These are phyloP conservation scores for Tauraco hartlaubi DNA, from an alignment of 2,797 vertebrate species.

Conservation along the genomic window DNA sequence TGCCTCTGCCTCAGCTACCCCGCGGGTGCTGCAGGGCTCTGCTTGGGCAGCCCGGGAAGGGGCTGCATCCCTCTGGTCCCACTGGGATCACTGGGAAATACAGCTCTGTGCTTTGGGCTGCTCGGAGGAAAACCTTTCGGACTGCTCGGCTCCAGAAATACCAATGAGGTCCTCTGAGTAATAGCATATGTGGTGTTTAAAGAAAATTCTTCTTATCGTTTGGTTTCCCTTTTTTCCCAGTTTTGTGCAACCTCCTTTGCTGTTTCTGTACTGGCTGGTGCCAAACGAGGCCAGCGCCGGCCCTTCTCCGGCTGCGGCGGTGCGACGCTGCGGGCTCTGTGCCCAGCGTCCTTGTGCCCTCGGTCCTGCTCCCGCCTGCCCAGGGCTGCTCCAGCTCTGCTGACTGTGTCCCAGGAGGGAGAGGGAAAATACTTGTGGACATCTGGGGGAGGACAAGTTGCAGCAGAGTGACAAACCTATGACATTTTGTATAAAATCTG, in stretches of 20 bases:
- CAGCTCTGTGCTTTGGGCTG: background rate
- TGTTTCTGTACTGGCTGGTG: background rate
- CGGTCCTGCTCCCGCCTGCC: background rate
- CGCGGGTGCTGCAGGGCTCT: rapidly evolving
- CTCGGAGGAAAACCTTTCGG: background rate
- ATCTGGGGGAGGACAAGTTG: background rate
- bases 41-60: no score
- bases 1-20: background rate
- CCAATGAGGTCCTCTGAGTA: background rate
- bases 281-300: rapidly evolving
- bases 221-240: background rate
- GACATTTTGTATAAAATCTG: background rate
- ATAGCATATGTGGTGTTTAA: rapidly evolving
- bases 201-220: background rate
- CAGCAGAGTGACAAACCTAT: background rate
- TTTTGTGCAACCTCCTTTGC: background rate
- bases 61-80: no score
- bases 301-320: background rate
- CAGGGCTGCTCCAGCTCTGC: background rate
- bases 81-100: no score
- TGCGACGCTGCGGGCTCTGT: background rate
- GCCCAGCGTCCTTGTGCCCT: background rate
- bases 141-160: background rate
- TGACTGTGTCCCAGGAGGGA: background rate
- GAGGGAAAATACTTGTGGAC: rapidly evolving